Evolutionary conservation across 2,797 vertebrate species (phyloP).

Genomic region (Clamator glandarius): DNA sequence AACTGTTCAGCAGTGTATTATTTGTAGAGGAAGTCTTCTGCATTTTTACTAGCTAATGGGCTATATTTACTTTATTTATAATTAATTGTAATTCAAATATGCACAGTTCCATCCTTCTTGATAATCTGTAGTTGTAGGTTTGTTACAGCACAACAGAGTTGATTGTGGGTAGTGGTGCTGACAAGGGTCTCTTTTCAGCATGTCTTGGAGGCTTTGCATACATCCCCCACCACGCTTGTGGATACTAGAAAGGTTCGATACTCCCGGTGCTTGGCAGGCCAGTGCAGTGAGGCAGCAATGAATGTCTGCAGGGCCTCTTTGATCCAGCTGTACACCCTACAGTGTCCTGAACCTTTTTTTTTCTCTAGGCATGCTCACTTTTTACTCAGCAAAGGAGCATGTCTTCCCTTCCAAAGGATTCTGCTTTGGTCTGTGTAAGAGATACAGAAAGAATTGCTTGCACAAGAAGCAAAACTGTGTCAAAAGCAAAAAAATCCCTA

Average conservation of each 20-base stretch:
- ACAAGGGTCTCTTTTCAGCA: not conserved
- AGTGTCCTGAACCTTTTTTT: not conserved
- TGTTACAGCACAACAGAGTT: not conserved
- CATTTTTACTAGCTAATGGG: not conserved
- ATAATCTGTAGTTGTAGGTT: not conserved
- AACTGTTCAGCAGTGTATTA: not conserved
- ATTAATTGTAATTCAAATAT: not conserved
- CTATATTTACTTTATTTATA: not conserved
- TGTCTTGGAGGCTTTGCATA: not conserved
- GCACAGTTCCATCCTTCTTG: not conserved
- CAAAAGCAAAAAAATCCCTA: not conserved
- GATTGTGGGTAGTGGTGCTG: not conserved
- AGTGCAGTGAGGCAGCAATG: not conserved
- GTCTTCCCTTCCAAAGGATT: not conserved
- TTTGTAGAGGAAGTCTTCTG: not conserved
- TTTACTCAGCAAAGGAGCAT: not conserved
- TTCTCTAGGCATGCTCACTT: not conserved
- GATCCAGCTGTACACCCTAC: not conserved
- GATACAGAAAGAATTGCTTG: not conserved
- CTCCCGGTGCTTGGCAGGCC: not conserved
- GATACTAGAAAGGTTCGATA: not conserved
- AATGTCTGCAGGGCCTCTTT: not conserved
- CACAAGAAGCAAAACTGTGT: not conserved
- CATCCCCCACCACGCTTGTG: accelerated
- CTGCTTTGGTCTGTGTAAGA: not conserved